A percentile compares a stretch with the other conserved stretches of the same genome.
These are phyloP conservation scores for Stichodactyla mertensii DNA, from an alignment of 64 coral and sea anemone species.

Conservation along the genomic window DNA sequence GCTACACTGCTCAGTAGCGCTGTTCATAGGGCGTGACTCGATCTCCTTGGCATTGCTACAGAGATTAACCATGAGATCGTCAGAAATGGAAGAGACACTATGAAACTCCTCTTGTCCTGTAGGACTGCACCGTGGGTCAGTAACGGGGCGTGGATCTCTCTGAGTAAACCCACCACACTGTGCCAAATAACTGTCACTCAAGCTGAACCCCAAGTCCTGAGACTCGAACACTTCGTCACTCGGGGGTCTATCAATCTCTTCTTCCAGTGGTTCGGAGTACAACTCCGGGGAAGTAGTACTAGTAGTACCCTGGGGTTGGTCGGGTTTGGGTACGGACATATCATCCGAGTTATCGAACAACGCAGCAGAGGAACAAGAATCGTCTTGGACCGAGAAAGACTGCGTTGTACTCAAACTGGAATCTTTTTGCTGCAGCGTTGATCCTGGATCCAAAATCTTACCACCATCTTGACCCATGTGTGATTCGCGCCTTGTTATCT, in stretches of 20 bases:
- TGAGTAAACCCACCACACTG: constrained; percentile 20
- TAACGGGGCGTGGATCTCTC: not conserved
- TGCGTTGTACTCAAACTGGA: not conserved
- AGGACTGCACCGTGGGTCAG: not conserved
- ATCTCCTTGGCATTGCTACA: not conserved
- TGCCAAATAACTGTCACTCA: constrained; percentile 73
- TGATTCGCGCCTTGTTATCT: not conserved
- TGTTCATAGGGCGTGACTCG: not conserved
- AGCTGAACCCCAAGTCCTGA: constrained; percentile 54
- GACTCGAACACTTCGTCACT: constrained; percentile 42
- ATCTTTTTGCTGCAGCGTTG: not conserved
- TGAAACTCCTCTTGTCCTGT: not conserved
- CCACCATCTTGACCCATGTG: not conserved
- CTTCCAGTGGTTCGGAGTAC: constrained; percentile 80
- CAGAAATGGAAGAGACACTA: not conserved
- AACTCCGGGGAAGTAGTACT: constrained; percentile 48
- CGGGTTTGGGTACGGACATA: constrained; percentile 4
- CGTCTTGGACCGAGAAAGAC: constrained; percentile 25
- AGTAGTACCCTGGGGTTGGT: not conserved
- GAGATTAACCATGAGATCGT: not conserved
- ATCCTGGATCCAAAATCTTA: not conserved
- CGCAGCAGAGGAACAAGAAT: constrained; percentile 35
- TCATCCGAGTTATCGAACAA: constrained; percentile 37
- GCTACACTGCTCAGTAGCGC: not conserved
- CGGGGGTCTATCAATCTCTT: not conserved